Conservation (phyloP, 1,140 invertebrate species). For the Danaus plexippus region DNA sequence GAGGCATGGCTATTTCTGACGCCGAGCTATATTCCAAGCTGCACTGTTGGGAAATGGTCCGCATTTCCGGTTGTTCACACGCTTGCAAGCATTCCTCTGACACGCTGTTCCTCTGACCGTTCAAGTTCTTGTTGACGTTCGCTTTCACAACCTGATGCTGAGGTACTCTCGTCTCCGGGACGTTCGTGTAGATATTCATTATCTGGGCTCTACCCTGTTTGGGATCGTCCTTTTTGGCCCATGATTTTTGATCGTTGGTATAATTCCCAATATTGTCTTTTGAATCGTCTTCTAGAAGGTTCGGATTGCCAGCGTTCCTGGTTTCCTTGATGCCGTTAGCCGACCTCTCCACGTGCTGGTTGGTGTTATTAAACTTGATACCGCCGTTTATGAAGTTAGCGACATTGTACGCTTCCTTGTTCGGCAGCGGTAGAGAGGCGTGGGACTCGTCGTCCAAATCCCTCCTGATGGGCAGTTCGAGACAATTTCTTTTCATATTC, state of each 20-base stretch:
- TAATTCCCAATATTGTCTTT: slow-evolving; percentile 68
- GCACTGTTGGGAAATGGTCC: slow-evolving; percentile 68
- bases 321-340: slow-evolving; percentile 70
- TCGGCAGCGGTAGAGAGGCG: slow-evolving; percentile 67
- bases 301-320: slow-evolving; percentile 70
- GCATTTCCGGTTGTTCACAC: slow-evolving; percentile 59
- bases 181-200: slow-evolving; percentile 83
- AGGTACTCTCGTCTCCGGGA: slow-evolving; percentile 78
- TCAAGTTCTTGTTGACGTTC: slow-evolving; percentile 48
- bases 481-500: slow-evolving; percentile 82
- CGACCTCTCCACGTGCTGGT: slow-evolving; percentile 78
- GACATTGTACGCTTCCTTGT: slow-evolving; percentile 72
- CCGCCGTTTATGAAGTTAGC: slow-evolving; percentile 77
- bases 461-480: slow-evolving; percentile 77
- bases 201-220: slow-evolving; percentile 71
- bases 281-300: slow-evolving; percentile 74
- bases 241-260: slow-evolving; percentile 43
- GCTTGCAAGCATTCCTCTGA: slow-evolving; percentile 62
- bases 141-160: slow-evolving; percentile 73
- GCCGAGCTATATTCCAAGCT: slow-evolving; percentile 67
- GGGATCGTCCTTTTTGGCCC: slow-evolving; percentile 48
- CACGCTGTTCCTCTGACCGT: slow-evolving; percentile 51
- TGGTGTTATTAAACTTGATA: slow-evolving; percentile 84
- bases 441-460: slow-evolving; percentile 76
- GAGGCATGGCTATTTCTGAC: slow-evolving; percentile 64